Evolutionary conservation across 1,140 invertebrate genomes (phyloP).

Genomic region (Portunus trituberculatus): DNA sequence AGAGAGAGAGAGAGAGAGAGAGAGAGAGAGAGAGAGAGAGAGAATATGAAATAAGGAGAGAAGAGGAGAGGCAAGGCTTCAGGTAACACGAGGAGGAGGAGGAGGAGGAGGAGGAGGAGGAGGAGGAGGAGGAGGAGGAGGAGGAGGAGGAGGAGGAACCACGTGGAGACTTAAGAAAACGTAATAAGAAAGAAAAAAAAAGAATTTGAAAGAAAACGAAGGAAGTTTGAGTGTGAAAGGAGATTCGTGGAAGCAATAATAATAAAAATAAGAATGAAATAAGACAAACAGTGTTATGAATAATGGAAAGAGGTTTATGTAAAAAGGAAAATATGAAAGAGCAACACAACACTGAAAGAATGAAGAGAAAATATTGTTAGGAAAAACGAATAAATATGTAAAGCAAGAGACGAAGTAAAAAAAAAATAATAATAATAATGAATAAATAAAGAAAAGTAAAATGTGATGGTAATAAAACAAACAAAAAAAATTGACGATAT

Average conservation of each 20-base stretch:
- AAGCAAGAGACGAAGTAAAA: not conserved
- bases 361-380: not conserved
- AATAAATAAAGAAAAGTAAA: no score
- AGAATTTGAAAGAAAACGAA: not conserved
- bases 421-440: no score
- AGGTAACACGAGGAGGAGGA: not conserved
- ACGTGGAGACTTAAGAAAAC: not conserved
- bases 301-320: no score
- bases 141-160: not conserved
- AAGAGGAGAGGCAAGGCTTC: not conserved
- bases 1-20: not conserved
- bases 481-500: no score
- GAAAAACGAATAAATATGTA: no score
- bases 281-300: no score
- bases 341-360: not conserved
- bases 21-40: no score
- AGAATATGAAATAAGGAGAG: not conserved
- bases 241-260: not conserved
- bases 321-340: not conserved
- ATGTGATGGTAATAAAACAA: no score
- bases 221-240: not conserved
- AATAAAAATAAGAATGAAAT: not conserved
- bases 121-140: not conserved
- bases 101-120: not conserved
- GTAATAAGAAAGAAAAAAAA: not conserved